Percentiles rank a stretch among this genome's conserved stretches.
Evolutionary conservation across 2,797 vertebrate species (phyloP).

Genomic region (Characodon lateralis): DNA sequence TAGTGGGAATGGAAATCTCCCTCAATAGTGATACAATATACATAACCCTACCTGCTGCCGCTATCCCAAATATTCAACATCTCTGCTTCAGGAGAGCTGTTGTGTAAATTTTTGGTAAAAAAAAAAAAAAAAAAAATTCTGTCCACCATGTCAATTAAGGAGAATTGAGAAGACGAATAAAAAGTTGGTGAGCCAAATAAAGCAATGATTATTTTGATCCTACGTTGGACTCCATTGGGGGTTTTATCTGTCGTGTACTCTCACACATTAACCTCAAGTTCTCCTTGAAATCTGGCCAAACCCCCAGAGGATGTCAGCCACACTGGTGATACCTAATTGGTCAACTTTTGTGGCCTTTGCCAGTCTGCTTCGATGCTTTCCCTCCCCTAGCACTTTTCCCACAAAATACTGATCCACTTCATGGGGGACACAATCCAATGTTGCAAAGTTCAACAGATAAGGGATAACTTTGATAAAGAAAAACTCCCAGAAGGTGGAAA

Average conservation of each 20-base stretch:
- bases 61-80: slow-evolving; percentile 24
- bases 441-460: slow-evolving; percentile 20
- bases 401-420: slow-evolving; percentile 47
- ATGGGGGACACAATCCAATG: slow-evolving; percentile 26
- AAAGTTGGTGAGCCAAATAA: slow-evolving; percentile 38
- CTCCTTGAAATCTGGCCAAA: slow-evolving; percentile 44
- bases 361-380: slow-evolving; percentile 40
- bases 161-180: slow-evolving; percentile 23
- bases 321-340: slow-evolving; percentile 60
- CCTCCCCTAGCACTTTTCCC: slow-evolving; percentile 29
- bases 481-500: no score
- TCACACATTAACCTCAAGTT: slow-evolving; percentile 62
- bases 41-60: slow-evolving; percentile 38
- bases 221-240: slow-evolving; percentile 39
- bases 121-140: not conserved
- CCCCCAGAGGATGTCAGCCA: slow-evolving; percentile 49
- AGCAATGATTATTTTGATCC: slow-evolving; percentile 54
- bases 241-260: slow-evolving; percentile 53
- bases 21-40: slow-evolving; percentile 39
- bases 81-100: slow-evolving; percentile 17
- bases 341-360: slow-evolving; percentile 42
- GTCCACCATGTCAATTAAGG: slow-evolving; percentile 34
- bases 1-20: slow-evolving; percentile 28
- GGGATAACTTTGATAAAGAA: not conserved
- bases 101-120: slow-evolving; percentile 29